Conservation (phyloP, 2,113 vertebrate species). For the Urocitellus parryii region DNA sequence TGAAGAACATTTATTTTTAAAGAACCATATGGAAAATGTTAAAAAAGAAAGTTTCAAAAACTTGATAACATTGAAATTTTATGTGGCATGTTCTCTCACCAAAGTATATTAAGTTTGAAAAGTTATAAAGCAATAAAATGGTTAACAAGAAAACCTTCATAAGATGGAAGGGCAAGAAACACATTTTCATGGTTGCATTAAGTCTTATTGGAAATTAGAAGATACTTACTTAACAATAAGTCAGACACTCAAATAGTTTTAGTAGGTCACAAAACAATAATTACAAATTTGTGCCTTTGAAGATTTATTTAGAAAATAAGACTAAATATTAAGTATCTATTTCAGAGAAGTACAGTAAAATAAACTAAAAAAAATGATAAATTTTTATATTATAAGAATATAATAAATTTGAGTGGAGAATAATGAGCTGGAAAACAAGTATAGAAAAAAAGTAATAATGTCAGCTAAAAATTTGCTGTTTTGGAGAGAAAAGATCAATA, state of each 20-base stretch:
- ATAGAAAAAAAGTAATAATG: neutral
- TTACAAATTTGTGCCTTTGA: neutral
- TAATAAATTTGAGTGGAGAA: neutral
- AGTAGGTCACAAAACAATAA: neutral
- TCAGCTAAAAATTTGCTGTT: neutral
- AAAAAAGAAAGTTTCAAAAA: constrained; percentile 31
- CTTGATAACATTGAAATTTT: neutral
- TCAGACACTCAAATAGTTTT: neutral
- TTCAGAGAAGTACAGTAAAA: neutral
- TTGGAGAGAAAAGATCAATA: neutral
- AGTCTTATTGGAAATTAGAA: neutral
- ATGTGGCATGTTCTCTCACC: neutral
- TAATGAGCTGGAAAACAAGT: constrained; percentile 29
- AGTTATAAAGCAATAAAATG: neutral
- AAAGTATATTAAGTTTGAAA: constrained; percentile 15
- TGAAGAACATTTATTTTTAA: neutral
- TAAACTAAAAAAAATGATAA: neutral
- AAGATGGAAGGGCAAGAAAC: neutral
- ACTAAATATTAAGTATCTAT: neutral
- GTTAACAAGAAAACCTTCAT: neutral
- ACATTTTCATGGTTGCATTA: neutral
- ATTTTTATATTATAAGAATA: neutral
- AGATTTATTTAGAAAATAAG: constrained; percentile 15
- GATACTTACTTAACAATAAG: neutral
- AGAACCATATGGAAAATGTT: neutral